Evolutionary conservation across 2,113 vertebrate genomes (phyloP).

Genomic region (Chlamydotis undulata): DNA sequence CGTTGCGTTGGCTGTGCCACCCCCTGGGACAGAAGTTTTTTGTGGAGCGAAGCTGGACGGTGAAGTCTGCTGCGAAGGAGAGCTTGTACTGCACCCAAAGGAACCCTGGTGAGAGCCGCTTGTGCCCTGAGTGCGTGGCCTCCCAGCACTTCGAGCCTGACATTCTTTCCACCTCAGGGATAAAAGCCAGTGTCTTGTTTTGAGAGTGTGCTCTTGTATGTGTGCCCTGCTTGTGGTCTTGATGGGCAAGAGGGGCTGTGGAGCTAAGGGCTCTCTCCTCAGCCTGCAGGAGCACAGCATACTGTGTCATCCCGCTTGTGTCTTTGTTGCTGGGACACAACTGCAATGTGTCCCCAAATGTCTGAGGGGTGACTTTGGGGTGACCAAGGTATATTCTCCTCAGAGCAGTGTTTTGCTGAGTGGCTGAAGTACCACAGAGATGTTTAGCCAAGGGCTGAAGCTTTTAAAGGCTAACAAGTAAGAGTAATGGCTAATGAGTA

Average conservation of each 20-base stretch:
- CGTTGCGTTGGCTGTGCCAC: conserved; percentile 92
- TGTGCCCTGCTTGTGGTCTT: background rate
- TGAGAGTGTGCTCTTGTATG: background rate
- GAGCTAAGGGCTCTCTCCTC: background rate
- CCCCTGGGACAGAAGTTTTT: conserved; percentile 94
- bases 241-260: background rate
- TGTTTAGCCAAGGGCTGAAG: background rate
- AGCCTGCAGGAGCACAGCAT: background rate
- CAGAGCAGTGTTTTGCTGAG: background rate
- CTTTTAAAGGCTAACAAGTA: background rate
- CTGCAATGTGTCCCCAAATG: background rate
- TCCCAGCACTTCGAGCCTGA: background rate
- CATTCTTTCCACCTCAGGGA: background rate
- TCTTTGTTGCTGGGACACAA: background rate
- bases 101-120: conserved; percentile 81
- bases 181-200: background rate
- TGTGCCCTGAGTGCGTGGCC: background rate
- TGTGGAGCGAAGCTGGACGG: conserved; percentile 92
- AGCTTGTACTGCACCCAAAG: conserved; percentile 89
- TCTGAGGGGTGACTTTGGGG: background rate
- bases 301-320: background rate
- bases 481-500: background rate
- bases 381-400: background rate
- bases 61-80: conserved; percentile 84
- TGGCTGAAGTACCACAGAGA: background rate